Evolutionary conservation across 1,140 invertebrate species (phyloP), one percentile per base, ranked within the genome.

Genomic region (Chelonus insularis): DNA sequence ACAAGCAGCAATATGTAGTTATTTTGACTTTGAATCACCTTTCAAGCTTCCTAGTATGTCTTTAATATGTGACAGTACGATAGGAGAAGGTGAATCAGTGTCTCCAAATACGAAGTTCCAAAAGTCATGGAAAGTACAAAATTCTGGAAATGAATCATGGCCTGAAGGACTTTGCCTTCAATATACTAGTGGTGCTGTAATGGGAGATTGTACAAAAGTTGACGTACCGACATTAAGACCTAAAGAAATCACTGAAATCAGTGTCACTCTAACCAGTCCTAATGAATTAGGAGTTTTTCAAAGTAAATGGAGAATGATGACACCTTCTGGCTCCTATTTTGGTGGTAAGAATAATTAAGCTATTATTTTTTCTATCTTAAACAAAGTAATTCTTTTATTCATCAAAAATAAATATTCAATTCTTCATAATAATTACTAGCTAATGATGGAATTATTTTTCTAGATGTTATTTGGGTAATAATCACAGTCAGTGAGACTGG

Each of bases 1-100:
- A 47, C 95, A 98, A 83, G 93, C 92, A 65, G 96, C 96, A 47
- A 89, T 98, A 68, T 92, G 96, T 81, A 94, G 94, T 68, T 98
- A 97, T 77, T 92, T 97, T 84, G 96, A 98, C 80, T 89, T 89
- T 69, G 89, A 92, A 70, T 84, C 84, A 61, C 82, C 85, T 6
- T 81, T 75, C 48, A 84, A 85, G 70, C 73, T 92, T 54, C 92
- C 91, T 4, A 86, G 85, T 20, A 93, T 96, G 92, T 82, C 85
- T 5, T 83, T 95, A 62, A 75, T 94, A n/a, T 86, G 85, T 69
- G 91, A 94, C 77, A 84, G 88, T 12, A 90, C 88, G 1, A 85
- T 91, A 68, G 90, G 87, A 43, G 86, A 92, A 71, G 89, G 88
- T 32, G 89, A 91, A 74, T 86, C 86, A 56, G 83, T 93, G 7